Evolutionary conservation across 2,888 invertebrate genomes (phyloP).

Genomic region (Lithosia quadra): DNA sequence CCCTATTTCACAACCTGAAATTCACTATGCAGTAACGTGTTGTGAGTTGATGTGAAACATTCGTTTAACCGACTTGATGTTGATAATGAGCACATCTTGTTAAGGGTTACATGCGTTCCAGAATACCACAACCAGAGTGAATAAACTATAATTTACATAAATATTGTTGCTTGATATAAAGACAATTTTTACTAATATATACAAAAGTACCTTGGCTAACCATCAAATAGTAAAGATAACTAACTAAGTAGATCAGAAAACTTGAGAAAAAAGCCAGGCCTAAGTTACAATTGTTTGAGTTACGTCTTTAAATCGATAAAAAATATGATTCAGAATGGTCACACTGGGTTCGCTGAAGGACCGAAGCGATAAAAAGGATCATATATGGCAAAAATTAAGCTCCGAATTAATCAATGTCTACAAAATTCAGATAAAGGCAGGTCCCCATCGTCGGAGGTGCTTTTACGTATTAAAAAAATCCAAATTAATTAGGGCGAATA

Average conservation of each 20-base stretch:
- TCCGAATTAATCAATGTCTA: constrained; percentile 48
- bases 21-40: neutral
- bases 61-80: neutral
- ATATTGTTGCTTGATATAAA: neutral
- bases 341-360: neutral
- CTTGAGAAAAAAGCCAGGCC: neutral
- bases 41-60: neutral
- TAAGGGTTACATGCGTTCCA: too few species aligned
- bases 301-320: neutral
- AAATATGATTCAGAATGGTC: neutral
- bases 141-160: neutral
- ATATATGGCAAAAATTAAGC: constrained; percentile 53
- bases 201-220: too few species aligned
- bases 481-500: constrained; percentile 69
- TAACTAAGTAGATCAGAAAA: neutral
- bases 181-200: neutral
- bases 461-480: constrained; percentile 61
- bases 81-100: neutral
- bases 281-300: neutral
- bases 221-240: too few species aligned
- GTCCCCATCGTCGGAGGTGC: constrained; percentile 42
- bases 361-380: constrained; percentile 35
- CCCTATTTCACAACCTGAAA: neutral
- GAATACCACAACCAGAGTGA: neutral
- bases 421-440: constrained; percentile 43